Evolutionary conservation across 2,888 invertebrate genomes (phyloP).

Genomic region (Kuschelorhynchus macadamiae): DNA sequence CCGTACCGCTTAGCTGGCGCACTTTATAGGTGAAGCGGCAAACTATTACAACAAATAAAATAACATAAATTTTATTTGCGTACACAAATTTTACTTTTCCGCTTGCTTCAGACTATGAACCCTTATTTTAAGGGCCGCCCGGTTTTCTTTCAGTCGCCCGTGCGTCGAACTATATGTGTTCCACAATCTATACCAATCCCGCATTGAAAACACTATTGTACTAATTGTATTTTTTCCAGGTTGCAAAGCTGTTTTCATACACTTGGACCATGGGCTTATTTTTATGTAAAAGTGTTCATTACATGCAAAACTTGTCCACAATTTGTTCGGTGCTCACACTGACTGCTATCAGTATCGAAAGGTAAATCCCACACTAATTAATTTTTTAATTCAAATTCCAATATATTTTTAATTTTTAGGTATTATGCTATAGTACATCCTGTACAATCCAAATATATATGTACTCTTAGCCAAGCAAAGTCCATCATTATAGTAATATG

Average conservation of each 20-base stretch:
- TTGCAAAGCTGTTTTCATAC: constrained; percentile 78
- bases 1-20: too few relatives aligned
- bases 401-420: constrained; percentile 67
- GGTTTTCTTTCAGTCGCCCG: too few relatives aligned
- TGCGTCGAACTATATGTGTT: too few relatives aligned
- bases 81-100: too few relatives aligned
- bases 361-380: constrained; percentile 68
- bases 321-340: constrained; percentile 81
- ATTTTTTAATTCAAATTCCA: too few relatives aligned
- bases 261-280: constrained; percentile 78
- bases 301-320: constrained; percentile 80
- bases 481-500: constrained; percentile 75
- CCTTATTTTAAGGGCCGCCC: too few relatives aligned
- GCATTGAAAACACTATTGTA: too few relatives aligned
- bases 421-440: constrained; percentile 82
- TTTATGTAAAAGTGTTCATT: constrained; percentile 79
- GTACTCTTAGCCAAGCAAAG: constrained; percentile 77
- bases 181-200: too few relatives aligned
- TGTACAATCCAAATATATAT: constrained; percentile 78
- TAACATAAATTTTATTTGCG: too few relatives aligned
- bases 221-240: constrained; percentile 66
- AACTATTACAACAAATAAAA: too few relatives aligned
- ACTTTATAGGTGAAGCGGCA: too few relatives aligned
- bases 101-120: too few relatives aligned
- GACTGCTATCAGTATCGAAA: constrained; percentile 80